A percentile compares a stretch with the other conserved stretches of the same genome.
Evolutionary conservation across 1,140 invertebrate species (phyloP).

Genomic region (Calycopis cecrops): DNA sequence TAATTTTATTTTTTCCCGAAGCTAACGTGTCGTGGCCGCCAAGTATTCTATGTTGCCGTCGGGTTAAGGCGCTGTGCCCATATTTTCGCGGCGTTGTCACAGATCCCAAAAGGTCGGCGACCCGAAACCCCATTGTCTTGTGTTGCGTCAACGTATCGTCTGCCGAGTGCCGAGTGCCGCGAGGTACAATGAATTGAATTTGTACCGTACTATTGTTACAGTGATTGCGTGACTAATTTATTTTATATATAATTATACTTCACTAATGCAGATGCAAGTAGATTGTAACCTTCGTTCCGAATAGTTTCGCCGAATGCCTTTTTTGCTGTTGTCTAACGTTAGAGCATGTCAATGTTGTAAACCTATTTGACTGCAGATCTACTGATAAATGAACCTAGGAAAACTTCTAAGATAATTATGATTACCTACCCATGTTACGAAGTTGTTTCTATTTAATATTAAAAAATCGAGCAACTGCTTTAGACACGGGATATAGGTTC

Average conservation of each 20-base stretch:
- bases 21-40: constrained; percentile 9
- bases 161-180: no score
- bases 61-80: constrained; percentile 52
- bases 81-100: constrained; percentile 71
- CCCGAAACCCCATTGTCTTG: constrained; percentile 68
- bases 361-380: no score
- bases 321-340: not conserved
- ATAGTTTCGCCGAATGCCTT: constrained; percentile 3
- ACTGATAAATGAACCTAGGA: no score
- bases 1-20: not conserved
- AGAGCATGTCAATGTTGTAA: no score
- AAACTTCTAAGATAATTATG: no score
- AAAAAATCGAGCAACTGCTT: no score
- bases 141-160: constrained; percentile 70
- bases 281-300: constrained; percentile 11
- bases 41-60: constrained; percentile 39
- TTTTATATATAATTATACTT: constrained; percentile 41
- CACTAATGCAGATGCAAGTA: constrained; percentile 28
- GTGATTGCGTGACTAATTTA: constrained; percentile 62
- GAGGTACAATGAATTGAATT: constrained; percentile 66
- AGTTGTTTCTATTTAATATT: no score
- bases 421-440: no score
- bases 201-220: constrained; percentile 64
- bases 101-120: constrained; percentile 67
- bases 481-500: no score